Conservation (phyloP, 2,797 vertebrate genomes). For the Amniataba percoides region DNA sequence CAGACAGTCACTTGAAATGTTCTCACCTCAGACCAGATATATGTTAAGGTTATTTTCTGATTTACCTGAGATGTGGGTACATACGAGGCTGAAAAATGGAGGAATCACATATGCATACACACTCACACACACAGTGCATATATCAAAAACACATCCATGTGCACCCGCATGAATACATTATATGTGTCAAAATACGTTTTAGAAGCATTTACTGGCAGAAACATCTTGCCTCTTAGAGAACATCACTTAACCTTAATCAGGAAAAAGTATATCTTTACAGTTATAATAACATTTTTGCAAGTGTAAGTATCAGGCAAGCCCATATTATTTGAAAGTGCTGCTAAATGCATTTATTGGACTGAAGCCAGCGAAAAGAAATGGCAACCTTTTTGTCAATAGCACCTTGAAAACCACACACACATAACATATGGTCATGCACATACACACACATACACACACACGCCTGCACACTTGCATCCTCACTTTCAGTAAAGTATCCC, state of each 20-base stretch:
- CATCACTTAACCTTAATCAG: constrained; percentile 48
- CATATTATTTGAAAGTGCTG: constrained; percentile 63
- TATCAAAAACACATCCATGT: background rate
- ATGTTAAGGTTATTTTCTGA: constrained; percentile 22
- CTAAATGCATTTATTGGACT: constrained; percentile 77
- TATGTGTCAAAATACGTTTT: constrained; percentile 17
- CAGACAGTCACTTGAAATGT: constrained; percentile 61
- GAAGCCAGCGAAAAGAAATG: constrained; percentile 68
- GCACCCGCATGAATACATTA: background rate
- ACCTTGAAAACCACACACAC: constrained; percentile 61
- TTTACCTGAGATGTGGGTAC: constrained; percentile 54
- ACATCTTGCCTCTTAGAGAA: constrained; percentile 23
- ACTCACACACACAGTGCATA: background rate
- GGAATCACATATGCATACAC: constrained; percentile 23
- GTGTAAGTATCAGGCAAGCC: constrained; percentile 51
- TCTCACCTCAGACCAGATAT: constrained; percentile 53
- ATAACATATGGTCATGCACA: constrained; percentile 27
- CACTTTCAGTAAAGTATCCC: constrained; percentile 58
- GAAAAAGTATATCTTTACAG: constrained; percentile 60
- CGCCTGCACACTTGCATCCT: constrained; percentile 29
- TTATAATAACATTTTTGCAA: constrained; percentile 48
- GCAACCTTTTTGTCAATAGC: constrained; percentile 66
- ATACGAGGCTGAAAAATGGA: constrained; percentile 24
- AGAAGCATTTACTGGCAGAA: constrained; percentile 44
- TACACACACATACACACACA: constrained; percentile 26